Base-by-base conservation (phyloP, 2,797 vertebrate genomes). In the Peromyscus aztecus region DNA sequence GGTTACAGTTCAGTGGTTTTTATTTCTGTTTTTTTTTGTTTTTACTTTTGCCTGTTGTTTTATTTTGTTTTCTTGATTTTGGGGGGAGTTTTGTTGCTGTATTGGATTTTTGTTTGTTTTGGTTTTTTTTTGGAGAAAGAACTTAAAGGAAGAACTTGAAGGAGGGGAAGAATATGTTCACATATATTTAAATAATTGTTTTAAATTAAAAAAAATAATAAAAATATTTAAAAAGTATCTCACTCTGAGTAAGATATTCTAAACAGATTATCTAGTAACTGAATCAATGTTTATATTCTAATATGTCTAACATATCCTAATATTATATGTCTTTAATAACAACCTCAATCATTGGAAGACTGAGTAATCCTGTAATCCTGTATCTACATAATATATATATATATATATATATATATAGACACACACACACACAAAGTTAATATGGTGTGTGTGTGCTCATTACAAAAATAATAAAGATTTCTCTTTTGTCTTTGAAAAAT, bases 251-350 rank as follows among this genome's bases (percentile, higher is more conserved):
- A 61, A 43, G 31, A 55, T 73, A 31, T 57, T 24, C 46, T 63
- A 89, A 88, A 69, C 27, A 94, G 84, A 88, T 78, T 80, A 75
- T 78, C n/a, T 49, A 49, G 55, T 81, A 61, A 81, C 37, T 81
- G 37, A 94, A 73, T 6, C 31, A 89, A 71, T 5, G 8, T 23
- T n/a, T 69, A 21, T 89, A 31, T 76, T 65, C 93, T 21, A 27
- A 40, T 82, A 43, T 55, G 9, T 49, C 40, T 87, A 89, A 73
- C 10, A 73, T 89, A 49, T 59, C 57, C 90, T 59, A 88, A 92
- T 63, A 85, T 21, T 29, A 65, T 87, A 31, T 57, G 10, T 65
- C 43, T 86, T 83, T 82, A 91, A 57, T 34, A 34, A 24, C 14
- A 78, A 24, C 29, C 82, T 91, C 92, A 94, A 89, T 65, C 46